Conservation (phyloP, 2,113 vertebrate genomes). For the Polypterus bichir region DNA sequence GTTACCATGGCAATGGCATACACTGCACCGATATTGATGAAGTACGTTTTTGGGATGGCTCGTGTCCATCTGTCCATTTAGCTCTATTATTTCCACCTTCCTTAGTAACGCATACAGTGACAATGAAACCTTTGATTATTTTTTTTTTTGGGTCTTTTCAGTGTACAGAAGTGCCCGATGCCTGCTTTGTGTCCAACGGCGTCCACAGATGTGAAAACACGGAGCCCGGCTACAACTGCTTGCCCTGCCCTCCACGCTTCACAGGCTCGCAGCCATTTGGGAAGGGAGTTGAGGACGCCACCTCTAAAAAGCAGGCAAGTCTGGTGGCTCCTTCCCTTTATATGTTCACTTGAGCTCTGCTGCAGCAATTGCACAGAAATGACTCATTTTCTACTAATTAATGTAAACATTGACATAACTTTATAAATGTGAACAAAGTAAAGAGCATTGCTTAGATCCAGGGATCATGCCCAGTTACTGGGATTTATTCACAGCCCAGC, state of each 20-base stretch:
- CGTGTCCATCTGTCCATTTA: too few relatives aligned
- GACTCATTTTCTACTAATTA: too few relatives aligned
- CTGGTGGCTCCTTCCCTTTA: too few relatives aligned
- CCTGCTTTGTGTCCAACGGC: constrained; percentile 73
- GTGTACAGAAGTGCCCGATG: constrained; percentile 80
- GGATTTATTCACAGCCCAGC: too few relatives aligned
- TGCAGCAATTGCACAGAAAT: too few relatives aligned
- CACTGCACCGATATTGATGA: constrained; percentile 82
- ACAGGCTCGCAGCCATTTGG: constrained; percentile 83
- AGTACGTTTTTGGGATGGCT: constrained; percentile 40
- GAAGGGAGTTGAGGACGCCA: constrained; percentile 69
- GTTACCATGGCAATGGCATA: constrained; percentile 80
- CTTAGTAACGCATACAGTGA: not conserved
- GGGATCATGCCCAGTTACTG: too few relatives aligned
- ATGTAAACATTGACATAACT: too few relatives aligned
- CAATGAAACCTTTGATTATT: constrained; percentile 2
- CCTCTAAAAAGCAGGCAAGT: constrained; percentile 80
- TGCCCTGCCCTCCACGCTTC: constrained; percentile 80
- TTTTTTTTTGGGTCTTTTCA: constrained; percentile 26
- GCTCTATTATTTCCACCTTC: not conserved
- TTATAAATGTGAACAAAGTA: too few relatives aligned
- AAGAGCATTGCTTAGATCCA: too few relatives aligned
- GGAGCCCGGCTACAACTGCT: constrained; percentile 86
- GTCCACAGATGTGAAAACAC: constrained; percentile 86
- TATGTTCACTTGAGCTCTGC: too few relatives aligned